Percentiles rank a stretch among this genome's conserved stretches.
Conservation (phyloP, 2,888 invertebrate genomes). For the Adelognathus sp. region DNA sequence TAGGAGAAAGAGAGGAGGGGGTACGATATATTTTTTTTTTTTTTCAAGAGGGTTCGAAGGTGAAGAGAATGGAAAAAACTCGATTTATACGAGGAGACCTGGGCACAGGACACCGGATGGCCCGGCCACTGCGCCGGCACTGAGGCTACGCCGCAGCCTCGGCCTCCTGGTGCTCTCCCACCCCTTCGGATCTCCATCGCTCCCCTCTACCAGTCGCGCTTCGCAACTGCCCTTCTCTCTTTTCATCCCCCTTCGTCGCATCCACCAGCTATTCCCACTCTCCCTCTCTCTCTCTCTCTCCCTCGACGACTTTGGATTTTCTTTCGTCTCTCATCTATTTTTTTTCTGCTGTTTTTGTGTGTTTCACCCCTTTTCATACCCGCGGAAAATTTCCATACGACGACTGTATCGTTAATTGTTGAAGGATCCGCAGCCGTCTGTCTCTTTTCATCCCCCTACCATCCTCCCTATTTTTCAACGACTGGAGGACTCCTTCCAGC, state of each 20-base stretch:
- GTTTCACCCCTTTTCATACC: too few relatives aligned
- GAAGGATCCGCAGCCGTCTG: too few relatives aligned
- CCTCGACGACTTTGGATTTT: conserved; percentile 4
- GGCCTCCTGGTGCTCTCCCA: conserved; percentile 76
- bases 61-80: conserved; percentile 42
- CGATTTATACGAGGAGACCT: conserved; percentile 55
- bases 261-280: conserved; percentile 8
- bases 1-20: conserved; percentile 10
- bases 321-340: conserved; percentile 39
- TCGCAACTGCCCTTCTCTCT: conserved; percentile 8
- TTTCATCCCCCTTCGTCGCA: conserved; percentile 29
- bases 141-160: conserved; percentile 80
- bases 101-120: conserved; percentile 78
- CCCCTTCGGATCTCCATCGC: conserved; percentile 26
- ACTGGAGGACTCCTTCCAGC: not conserved
- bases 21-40: not conserved
- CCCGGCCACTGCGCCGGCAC: conserved; percentile 81
- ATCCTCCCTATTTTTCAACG: too few relatives aligned
- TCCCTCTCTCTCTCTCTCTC: conserved; percentile 6
- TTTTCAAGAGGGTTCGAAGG: not conserved
- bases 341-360: too few relatives aligned
- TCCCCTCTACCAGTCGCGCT: conserved; percentile 32
- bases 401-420: too few relatives aligned
- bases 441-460: not conserved
- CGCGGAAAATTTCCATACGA: too few relatives aligned